A percentile compares a stretch with the other conserved stretches of the same genome.
These are phyloP conservation scores for Sinopyrophorus schimmeli DNA, from an alignment of 2,888 invertebrate species.

Conservation along the genomic window DNA sequence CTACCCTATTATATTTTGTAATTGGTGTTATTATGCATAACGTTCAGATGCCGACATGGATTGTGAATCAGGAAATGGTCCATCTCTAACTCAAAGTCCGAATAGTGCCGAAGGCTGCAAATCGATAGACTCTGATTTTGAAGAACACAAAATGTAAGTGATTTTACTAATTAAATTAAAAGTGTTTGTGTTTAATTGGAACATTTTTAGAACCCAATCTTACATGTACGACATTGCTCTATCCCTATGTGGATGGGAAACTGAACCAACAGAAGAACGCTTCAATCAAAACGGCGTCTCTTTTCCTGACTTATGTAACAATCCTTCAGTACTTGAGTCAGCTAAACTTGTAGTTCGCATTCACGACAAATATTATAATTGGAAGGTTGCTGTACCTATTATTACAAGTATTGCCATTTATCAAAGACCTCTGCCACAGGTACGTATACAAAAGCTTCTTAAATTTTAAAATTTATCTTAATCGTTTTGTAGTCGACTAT, in stretches of 20 bases:
- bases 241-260: constrained; percentile 75
- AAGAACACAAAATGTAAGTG: constrained; percentile 63
- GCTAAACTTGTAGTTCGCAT: constrained; percentile 85
- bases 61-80: constrained; percentile 94
- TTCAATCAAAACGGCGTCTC: constrained; percentile 63
- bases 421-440: constrained; percentile 80
- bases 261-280: constrained; percentile 57
- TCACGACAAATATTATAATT: constrained; percentile 86
- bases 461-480: constrained; percentile 1
- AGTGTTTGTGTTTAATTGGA: background rate
- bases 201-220: constrained; percentile 46
- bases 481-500: constrained; percentile 47
- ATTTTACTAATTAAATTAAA: constrained; percentile 1
- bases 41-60: constrained; percentile 74
- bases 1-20: constrained; percentile 38
- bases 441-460: constrained; percentile 43
- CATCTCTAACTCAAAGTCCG: constrained; percentile 92
- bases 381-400: constrained; percentile 89
- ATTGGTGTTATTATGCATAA: constrained; percentile 47
- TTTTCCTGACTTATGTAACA: constrained; percentile 67
- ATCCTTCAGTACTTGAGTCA: constrained; percentile 75
- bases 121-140: constrained; percentile 82
- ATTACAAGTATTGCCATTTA: constrained; percentile 86
- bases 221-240: constrained; percentile 68
- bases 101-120: constrained; percentile 84